A percentile compares a stretch with the other conserved stretches of the same genome.
Evolutionary conservation across 2,888 invertebrate species (phyloP).

Genomic region (Cheilosia pagana): DNA sequence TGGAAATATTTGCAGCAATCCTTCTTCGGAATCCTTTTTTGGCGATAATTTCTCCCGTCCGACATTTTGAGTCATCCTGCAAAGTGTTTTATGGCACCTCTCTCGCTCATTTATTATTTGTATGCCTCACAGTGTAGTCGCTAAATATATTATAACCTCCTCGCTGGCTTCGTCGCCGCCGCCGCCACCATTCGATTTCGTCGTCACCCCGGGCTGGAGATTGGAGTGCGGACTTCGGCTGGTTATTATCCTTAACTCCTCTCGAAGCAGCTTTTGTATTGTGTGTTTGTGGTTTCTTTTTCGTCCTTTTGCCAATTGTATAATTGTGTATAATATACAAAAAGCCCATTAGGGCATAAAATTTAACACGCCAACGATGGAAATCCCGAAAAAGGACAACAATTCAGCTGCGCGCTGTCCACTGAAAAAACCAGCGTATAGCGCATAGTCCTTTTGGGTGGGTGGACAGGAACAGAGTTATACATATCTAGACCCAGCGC

Average conservation of each 20-base stretch:
- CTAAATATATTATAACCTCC: slow-evolving; percentile 75
- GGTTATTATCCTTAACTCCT: slow-evolving; percentile 69
- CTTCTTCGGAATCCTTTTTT: slow-evolving; percentile 75
- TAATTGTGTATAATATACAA: slow-evolving; percentile 75
- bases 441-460: slow-evolving; percentile 37
- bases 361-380: slow-evolving; percentile 70
- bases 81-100: slow-evolving; percentile 76
- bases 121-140: slow-evolving; percentile 74
- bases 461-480: slow-evolving; percentile 40
- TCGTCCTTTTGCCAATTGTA: slow-evolving; percentile 69
- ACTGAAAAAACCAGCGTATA: slow-evolving; percentile 56
- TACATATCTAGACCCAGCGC: slow-evolving; percentile 2
- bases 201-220: neutral
- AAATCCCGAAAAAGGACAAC: slow-evolving; percentile 64
- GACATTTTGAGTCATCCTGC: slow-evolving; percentile 75
- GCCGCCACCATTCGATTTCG: slow-evolving; percentile 45
- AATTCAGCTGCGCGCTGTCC: slow-evolving; percentile 73
- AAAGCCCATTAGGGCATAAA: slow-evolving; percentile 74
- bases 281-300: slow-evolving; percentile 41
- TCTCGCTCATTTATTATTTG: slow-evolving; percentile 76
- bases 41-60: slow-evolving; percentile 75
- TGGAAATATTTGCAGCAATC: slow-evolving; percentile 74
- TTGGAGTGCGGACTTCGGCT: slow-evolving; percentile 13
- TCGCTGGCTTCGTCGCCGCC: slow-evolving; percentile 24
- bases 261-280: slow-evolving; percentile 60